Evolutionary conservation across 1,140 invertebrate species (phyloP).

Genomic region (Heliconius hewitsoni): DNA sequence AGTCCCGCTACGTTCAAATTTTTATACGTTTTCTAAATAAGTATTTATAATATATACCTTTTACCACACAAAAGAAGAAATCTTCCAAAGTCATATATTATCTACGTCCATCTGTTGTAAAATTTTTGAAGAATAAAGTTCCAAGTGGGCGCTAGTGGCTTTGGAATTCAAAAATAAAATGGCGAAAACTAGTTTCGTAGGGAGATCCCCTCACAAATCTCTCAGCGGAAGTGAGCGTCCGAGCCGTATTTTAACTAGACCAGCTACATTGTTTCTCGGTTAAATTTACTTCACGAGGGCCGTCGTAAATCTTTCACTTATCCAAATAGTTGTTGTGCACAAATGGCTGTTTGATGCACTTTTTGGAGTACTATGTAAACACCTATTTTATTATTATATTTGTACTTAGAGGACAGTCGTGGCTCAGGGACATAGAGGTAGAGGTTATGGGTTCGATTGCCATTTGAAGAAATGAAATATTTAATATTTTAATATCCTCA

Average conservation of each 20-base stretch:
- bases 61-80: too few species aligned
- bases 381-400: not conserved
- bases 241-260: constrained; percentile 12
- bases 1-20: too few species aligned
- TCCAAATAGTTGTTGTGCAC: not conserved
- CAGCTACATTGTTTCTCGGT: constrained; percentile 12
- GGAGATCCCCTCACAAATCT: constrained; percentile 8
- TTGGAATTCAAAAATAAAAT: constrained; percentile 5
- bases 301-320: constrained; percentile 10
- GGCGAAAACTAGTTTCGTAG: constrained; percentile 7
- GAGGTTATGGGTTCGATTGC: too few species aligned
- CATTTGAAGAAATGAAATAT: too few species aligned
- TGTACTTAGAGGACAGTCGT: too few species aligned
- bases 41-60: too few species aligned
- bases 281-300: not conserved
- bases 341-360: constrained; percentile 3
- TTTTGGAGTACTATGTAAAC: not conserved
- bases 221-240: constrained; percentile 3
- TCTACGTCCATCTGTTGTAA: not conserved
- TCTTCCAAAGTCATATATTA: not conserved
- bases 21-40: too few species aligned
- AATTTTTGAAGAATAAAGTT: not conserved
- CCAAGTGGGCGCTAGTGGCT: not conserved
- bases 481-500: too few species aligned
- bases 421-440: too few species aligned